A percentile compares a stretch with the other conserved stretches of the same genome.
Evolutionary conservation across 2,888 invertebrate species (phyloP).

Genomic region (Pemphredon lugubris): DNA sequence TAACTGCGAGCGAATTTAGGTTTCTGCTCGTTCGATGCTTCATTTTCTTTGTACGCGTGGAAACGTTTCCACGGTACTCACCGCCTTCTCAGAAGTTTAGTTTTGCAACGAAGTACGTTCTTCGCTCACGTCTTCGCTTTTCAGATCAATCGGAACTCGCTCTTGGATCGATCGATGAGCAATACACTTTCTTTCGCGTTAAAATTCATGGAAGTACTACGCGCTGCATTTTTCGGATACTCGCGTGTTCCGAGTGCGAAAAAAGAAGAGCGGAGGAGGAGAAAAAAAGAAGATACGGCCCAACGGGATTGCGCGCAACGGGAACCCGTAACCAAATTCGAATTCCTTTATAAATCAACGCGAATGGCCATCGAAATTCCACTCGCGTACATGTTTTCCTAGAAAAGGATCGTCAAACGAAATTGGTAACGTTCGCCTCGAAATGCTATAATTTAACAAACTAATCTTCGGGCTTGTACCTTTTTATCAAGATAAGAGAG

Average conservation of each 20-base stretch:
- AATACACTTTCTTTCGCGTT: too few species aligned
- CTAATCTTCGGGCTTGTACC: neutral
- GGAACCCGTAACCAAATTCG: neutral
- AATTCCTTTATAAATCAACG: neutral
- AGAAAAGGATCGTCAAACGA: neutral
- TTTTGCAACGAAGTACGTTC: too few species aligned
- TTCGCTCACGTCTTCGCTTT: too few species aligned
- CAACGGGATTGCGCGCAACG: neutral
- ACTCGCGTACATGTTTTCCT: neutral
- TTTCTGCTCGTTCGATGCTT: neutral
- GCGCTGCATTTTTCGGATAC: too few species aligned
- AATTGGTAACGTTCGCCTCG: neutral
- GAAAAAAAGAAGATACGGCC: neutral
- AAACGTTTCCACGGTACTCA: too few species aligned
- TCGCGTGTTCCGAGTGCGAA: too few species aligned
- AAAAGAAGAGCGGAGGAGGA: too few species aligned
- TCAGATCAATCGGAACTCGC: too few species aligned
- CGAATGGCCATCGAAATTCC: neutral
- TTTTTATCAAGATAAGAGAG: slow-evolving; percentile 13
- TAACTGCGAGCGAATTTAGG: slow-evolving; percentile 22
- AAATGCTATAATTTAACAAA: neutral
- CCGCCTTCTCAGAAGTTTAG: too few species aligned
- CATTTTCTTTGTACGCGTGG: neutral
- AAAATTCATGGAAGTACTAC: too few species aligned
- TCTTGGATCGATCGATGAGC: too few species aligned